Percentiles rank a stretch among this genome's conserved stretches.
Conservation (phyloP, 2,888 invertebrate species). For the Zeuzera pyrina region DNA sequence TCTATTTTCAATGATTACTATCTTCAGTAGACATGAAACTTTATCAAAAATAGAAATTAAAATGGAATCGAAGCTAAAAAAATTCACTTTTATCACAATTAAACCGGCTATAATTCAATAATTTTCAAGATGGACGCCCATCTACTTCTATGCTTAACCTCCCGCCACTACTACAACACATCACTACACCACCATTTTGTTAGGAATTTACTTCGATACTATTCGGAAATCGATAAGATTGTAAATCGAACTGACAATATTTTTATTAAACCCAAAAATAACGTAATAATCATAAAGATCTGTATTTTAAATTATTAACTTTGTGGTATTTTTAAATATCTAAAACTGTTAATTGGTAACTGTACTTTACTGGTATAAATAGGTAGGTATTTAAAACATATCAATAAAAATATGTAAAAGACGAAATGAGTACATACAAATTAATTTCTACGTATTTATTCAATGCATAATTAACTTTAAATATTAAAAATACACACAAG, state of each 20-base stretch:
- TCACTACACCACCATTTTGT: conserved; percentile 13
- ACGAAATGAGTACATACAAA: too few relatives aligned
- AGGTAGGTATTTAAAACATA: too few relatives aligned
- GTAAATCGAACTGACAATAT: neutral
- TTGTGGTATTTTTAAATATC: too few relatives aligned
- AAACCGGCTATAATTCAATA: conserved; percentile 83
- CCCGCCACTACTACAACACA: conserved; percentile 14
- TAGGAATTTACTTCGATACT: conserved; percentile 9
- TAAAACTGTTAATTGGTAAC: too few relatives aligned
- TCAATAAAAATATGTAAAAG: too few relatives aligned
- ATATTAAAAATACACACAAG: too few relatives aligned
- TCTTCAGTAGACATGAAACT: conserved; percentile 60
- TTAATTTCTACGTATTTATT: too few relatives aligned
- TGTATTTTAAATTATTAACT: too few relatives aligned
- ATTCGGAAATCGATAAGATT: neutral
- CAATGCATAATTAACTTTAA: too few relatives aligned
- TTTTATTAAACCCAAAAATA: neutral
- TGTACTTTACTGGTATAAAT: too few relatives aligned
- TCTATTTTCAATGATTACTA: conserved; percentile 67
- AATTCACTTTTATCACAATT: conserved; percentile 71
- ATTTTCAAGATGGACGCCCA: conserved; percentile 87
- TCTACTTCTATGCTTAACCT: conserved; percentile 56
- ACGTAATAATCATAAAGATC: neutral
- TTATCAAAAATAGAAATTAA: conserved; percentile 62
- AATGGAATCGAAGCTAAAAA: conserved; percentile 56